These are phyloP conservation scores for Neopipo cinnamomea DNA, from an alignment of 2,113 vertebrate species.

Conservation along the genomic window DNA sequence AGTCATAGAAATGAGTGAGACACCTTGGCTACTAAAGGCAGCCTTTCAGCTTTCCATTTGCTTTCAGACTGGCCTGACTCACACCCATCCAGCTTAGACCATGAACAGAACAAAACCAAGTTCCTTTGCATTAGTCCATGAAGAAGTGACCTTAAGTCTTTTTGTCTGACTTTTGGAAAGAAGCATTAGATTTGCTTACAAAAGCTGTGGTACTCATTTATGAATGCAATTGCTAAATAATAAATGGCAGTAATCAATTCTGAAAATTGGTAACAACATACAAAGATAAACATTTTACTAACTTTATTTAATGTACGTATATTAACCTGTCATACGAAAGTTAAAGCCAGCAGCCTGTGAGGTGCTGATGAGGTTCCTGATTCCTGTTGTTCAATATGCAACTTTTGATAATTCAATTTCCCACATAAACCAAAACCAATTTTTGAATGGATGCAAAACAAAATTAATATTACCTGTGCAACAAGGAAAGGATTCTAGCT, in stretches of 20 bases:
- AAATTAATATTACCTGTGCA: neutral
- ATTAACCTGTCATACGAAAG: neutral
- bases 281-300: neutral
- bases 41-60: neutral
- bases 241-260: neutral
- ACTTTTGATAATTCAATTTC: neutral
- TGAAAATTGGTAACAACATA: neutral
- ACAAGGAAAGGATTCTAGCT: neutral
- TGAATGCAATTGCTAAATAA: neutral
- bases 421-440: neutral
- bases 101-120: neutral
- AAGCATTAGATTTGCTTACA: neutral
- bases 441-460: neutral
- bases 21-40: neutral
- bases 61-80: neutral
- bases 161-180: neutral
- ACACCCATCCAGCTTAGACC: neutral
- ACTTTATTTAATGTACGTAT: neutral
- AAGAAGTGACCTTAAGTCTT: neutral
- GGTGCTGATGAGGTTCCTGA: neutral
- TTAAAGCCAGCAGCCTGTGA: neutral
- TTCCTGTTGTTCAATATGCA: neutral
- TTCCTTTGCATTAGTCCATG: neutral
- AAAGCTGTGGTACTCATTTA: neutral
- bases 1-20: neutral